These are phyloP conservation scores for Rhynchomys soricoides DNA, from an alignment of 2,113 vertebrate species.

Conservation along the genomic window DNA sequence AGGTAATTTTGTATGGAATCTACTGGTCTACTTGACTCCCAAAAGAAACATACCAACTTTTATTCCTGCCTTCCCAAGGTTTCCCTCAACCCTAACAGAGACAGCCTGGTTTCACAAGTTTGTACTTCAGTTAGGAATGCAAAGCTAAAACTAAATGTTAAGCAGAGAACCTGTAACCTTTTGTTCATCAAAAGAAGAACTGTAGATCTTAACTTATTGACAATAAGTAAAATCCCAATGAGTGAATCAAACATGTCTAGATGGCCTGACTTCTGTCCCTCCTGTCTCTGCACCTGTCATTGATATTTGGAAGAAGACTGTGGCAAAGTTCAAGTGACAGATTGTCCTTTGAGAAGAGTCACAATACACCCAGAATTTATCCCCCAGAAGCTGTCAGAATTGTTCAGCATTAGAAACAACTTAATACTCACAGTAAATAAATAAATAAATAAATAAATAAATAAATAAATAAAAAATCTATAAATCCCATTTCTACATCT, in stretches of 20 bases:
- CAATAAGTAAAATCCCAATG: not conserved
- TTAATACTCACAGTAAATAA: not conserved
- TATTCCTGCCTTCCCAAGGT: not conserved
- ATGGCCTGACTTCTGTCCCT: not conserved
- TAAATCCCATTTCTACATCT: slow-evolving; percentile 15
- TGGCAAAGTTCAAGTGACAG: not conserved
- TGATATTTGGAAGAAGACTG: not conserved
- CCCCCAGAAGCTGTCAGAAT: not conserved
- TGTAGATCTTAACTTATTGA: not conserved
- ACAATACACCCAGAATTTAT: not conserved
- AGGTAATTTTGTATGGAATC: not conserved
- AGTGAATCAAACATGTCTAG: not conserved
- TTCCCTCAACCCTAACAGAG: not conserved
- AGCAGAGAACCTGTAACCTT: not conserved
- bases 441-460: too few species aligned
- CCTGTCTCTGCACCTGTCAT: not conserved
- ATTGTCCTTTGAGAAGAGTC: not conserved
- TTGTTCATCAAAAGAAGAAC: slow-evolving; percentile 29
- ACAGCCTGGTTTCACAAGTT: not conserved
- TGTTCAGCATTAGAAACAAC: not conserved
- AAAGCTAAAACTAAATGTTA: not conserved
- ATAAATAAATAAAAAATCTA: too few species aligned
- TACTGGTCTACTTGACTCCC: not conserved
- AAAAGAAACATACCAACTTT: not conserved
- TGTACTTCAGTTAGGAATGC: not conserved